A percentile compares a stretch with the other conserved stretches of the same genome.
Evolutionary conservation across 1,140 invertebrate species (phyloP).

Genomic region (Megalonaias nervosa): DNA sequence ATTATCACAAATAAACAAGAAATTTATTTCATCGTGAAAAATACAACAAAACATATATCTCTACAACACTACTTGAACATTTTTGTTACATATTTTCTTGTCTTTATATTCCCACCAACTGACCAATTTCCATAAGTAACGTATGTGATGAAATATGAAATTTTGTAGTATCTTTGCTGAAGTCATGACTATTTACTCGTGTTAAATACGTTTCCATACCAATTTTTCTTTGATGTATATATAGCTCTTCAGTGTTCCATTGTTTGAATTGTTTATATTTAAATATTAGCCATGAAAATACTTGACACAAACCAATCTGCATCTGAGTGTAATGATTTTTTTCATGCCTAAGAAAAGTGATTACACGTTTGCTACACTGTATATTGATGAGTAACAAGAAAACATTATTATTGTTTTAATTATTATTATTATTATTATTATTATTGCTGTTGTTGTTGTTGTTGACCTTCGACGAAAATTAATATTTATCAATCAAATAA

Average conservation of each 20-base stretch:
- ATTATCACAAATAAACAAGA: too few relatives aligned
- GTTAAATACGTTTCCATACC: too few relatives aligned
- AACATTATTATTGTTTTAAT: background rate
- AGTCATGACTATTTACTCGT: too few relatives aligned
- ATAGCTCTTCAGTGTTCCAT: background rate
- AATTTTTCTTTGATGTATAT: background rate
- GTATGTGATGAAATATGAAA: too few relatives aligned
- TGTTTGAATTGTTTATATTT: background rate
- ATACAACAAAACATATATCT: too few relatives aligned
- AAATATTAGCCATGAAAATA: background rate
- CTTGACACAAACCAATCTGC: background rate
- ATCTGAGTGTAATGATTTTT: background rate
- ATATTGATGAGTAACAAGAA: background rate
- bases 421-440: conserved; percentile 5
- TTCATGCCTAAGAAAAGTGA: background rate
- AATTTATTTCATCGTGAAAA: too few relatives aligned
- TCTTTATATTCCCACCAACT: too few relatives aligned
- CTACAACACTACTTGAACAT: too few relatives aligned
- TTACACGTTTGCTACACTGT: background rate
- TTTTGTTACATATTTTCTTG: too few relatives aligned
- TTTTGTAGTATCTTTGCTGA: too few relatives aligned
- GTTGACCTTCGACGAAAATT: background rate
- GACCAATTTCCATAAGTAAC: too few relatives aligned
- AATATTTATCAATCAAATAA: conserved; percentile 9
- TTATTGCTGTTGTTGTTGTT: background rate